Percentiles rank a stretch among this genome's conserved stretches.
These are phyloP conservation scores for Melieria omissa DNA, from an alignment of 2,888 invertebrate genomes.

Conservation along the genomic window DNA sequence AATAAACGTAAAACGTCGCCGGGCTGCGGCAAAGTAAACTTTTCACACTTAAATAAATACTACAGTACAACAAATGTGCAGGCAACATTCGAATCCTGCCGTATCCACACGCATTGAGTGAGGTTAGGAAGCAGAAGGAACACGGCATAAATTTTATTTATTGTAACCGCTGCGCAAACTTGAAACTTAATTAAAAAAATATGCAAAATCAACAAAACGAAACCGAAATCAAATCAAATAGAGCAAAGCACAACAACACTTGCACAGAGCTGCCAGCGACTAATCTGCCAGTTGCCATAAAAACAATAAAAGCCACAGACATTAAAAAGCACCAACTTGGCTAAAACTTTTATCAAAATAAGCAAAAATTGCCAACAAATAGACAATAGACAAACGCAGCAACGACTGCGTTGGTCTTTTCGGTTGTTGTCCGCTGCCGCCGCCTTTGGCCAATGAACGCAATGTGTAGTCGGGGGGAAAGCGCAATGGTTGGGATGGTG, in stretches of 20 bases:
- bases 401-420: not conserved
- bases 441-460: not conserved
- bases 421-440: not conserved
- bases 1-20: no score
- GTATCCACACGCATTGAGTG: no score
- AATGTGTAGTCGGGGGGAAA: not conserved
- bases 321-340: slow-evolving; percentile 33
- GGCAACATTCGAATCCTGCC: not conserved
- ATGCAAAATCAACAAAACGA: slow-evolving; percentile 58
- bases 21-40: not conserved
- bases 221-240: slow-evolving; percentile 33
- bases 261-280: slow-evolving; percentile 12
- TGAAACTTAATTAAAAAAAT: slow-evolving; percentile 59
- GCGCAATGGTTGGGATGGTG: slow-evolving; percentile 21
- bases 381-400: slow-evolving; percentile 9
- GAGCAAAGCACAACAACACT: not conserved
- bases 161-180: slow-evolving; percentile 33
- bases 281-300: slow-evolving; percentile 51
- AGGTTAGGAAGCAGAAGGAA: no score
- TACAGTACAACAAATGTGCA: not conserved
- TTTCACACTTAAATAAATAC: slow-evolving; percentile 13
- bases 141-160: slow-evolving; percentile 21
- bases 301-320: slow-evolving; percentile 62
- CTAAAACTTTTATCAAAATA: slow-evolving; percentile 35
- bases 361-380: slow-evolving; percentile 32